Base-by-base conservation (phyloP, 1,140 invertebrate species). In the Eufriesea mexicana region DNA sequence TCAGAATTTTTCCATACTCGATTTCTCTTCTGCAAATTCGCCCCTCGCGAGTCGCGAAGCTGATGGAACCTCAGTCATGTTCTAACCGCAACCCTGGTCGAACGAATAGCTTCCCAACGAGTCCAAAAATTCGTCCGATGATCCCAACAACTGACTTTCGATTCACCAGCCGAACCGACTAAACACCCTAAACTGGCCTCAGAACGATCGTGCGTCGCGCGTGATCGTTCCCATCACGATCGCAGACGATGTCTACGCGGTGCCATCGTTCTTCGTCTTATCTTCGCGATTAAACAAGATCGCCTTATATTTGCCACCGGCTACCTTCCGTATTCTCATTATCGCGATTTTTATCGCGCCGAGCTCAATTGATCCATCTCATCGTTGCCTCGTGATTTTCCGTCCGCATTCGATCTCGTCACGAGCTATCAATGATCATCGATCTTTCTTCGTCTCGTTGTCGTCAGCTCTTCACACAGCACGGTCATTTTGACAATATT, bases 231-330 rank as follows among this genome's bases (percentile, higher is more conserved):
- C 14, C 72, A 66, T 28, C 79, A n/a, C 25, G 62, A 59, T 64
- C 55, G 0, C 2, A 23, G n/a, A 35, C 47, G 25, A 12, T 55
- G 61, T 25, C 18, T 75, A 10, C 49, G 2, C 12, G 16, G 20
- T 62, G 28, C 18, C 55, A 62, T 72, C 49, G 51, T 20, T 64
- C 74, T 59, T 79, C 70, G n/a, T 45, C 59, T 87, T 86, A 87
- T 86, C 85, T 86, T 74, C 45, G 12, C 16, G 70, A 79, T 75
- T 75, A 87, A 86, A 86, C 73, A 86, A 59, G 64, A 77, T 51
- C 35, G 54, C 18, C 35, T 66, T 76, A 74, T 84, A 68, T 64
- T 70, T 70, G 49, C 70, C 23, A 51, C 12, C 51, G 23, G 25
- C 45, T 54, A 81, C 57, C 55, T 66, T 54, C 57, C 49, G 49